Percentiles rank a stretch among this genome's conserved stretches.
Evolutionary conservation across 2,888 invertebrate genomes (phyloP).

Genomic region (Callimorpha dominula): DNA sequence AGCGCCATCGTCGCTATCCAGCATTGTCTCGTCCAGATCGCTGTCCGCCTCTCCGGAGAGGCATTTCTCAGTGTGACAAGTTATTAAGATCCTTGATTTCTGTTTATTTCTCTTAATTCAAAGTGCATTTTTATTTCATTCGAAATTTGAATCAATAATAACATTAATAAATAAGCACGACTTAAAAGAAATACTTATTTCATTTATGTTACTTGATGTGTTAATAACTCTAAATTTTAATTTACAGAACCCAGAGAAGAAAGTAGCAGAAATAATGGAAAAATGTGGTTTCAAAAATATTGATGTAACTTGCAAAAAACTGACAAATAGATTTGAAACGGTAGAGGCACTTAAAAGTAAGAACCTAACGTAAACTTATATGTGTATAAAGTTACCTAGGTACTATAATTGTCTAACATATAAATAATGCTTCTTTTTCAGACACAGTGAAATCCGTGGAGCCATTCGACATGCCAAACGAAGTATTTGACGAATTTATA

Average conservation of each 20-base stretch:
- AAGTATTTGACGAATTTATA: slow-evolving; percentile 46
- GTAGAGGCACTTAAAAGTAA: slow-evolving; percentile 45
- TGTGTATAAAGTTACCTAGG: not conserved
- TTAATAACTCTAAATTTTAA: not conserved
- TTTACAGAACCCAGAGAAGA: slow-evolving; percentile 80
- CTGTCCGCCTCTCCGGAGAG: no score
- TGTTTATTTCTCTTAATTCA: no score
- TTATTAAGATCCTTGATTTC: no score
- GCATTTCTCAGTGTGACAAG: no score
- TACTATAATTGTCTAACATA: not conserved
- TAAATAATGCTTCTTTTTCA: slow-evolving; percentile 25
- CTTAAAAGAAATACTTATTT: no score
- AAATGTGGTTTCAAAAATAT: slow-evolving; percentile 86
- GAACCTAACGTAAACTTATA: not conserved
- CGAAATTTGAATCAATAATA: no score
- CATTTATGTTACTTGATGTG: not conserved
- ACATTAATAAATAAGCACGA: no score
- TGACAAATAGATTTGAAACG: slow-evolving; percentile 34
- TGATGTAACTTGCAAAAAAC: slow-evolving; percentile 80
- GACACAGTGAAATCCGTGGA: slow-evolving; percentile 45
- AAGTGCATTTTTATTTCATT: no score
- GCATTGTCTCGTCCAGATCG: no score
- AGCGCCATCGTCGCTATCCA: no score
- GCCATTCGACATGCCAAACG: slow-evolving; percentile 47
- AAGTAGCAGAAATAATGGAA: slow-evolving; percentile 82